Evolutionary conservation across 2,797 vertebrate genomes (phyloP), one percentile per base, ranked within the genome.

Genomic region (Mallotus villosus): DNA sequence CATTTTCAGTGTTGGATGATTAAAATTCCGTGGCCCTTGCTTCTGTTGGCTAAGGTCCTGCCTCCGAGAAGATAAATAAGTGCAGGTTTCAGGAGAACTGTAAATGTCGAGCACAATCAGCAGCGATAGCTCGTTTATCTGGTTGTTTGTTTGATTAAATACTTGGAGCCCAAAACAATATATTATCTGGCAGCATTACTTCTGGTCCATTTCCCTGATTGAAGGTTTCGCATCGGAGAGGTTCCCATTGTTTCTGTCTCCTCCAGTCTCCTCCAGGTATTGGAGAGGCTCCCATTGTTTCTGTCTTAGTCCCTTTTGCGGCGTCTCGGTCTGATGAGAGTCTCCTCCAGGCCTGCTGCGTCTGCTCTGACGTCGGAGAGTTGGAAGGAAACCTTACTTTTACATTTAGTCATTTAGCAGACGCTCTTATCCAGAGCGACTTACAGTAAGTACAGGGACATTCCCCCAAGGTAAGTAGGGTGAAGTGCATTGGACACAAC

Each of bases 21-120:
- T 24, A 62, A 57, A 74, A 67, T 2, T 24, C 32, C 34, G 66
- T 68, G 25, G 58, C 62, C 53, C 21, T 68, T 71, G 66, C 16
- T 71, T 78, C 55, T 62, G 66, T 71, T 3, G 57, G 57, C 49
- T 29, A 27, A 4, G 74, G 55, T 63, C 57, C 17, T 72, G 70
- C 59, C 19, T 72, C 49, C 57, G 58, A 11, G 17, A 55, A 49
- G 69, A 74, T 77, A 63, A 68, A 70, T 67, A 77, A 60, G 61
- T 64, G 68, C 72, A 65, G 63, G 59, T 78, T 41, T 84, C 63
- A 61, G 51, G 78, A 64, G 80, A 81, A 78, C 58, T 41, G 55
- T 78, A 83, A 87, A 88, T 89, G 83, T 81, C 81, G 80, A 64
- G 65, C 72, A 58, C 75, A 76, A 71, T 82, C 74, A 78, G 73